Evolutionary conservation across 1,140 invertebrate species (phyloP), one percentile per base, ranked within the genome.

Genomic region (Drosophila leontia): DNA sequence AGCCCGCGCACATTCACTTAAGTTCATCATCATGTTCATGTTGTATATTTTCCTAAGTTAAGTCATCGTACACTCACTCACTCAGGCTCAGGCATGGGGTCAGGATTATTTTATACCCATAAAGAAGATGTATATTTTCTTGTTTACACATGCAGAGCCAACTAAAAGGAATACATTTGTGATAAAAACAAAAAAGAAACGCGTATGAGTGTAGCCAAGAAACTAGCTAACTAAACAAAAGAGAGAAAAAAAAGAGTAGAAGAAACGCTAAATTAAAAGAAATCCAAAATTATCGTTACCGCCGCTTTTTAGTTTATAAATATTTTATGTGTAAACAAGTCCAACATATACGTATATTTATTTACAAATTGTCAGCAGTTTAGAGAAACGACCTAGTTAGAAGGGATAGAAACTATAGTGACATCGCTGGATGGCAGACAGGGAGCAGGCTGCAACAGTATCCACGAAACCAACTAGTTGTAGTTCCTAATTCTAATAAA

Each of bases 31-130:
- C 69, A 77, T 60, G 11, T 29, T 48, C 60, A 80, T 78, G 51
- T 60, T 90, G 78, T 84, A 87, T 81, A 90, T 90, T 90, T 88
- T 39, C 71, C 75, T 90, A 78, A 71, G 50, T 90, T 88, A 88
- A 84, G 78, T 65, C 77, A 83, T 42, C 41, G 1, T 6, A 47
- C 65, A 88, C 26, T 34, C 34, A 47, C 42, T 44, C 44, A 60
- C 47, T 26, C 13, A 15, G 13, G 34, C 29, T 45, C 45, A 62
- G 78, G 26, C 61, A 75, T 63, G 76, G 53, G 55, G 63, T 41
- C 41, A 48, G 41, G 61, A 35, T 53, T 70, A 41, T 39, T 68
- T 42, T 50, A 11, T 60, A 69, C 42, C 48, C 29, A 39, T 15
- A 61, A n/a, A 23, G n/a, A n/a, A 58, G 17, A 39, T 55, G 13